These are phyloP conservation scores for Coluber constrictor DNA, from an alignment of 2,797 vertebrate species.

Conservation along the genomic window DNA sequence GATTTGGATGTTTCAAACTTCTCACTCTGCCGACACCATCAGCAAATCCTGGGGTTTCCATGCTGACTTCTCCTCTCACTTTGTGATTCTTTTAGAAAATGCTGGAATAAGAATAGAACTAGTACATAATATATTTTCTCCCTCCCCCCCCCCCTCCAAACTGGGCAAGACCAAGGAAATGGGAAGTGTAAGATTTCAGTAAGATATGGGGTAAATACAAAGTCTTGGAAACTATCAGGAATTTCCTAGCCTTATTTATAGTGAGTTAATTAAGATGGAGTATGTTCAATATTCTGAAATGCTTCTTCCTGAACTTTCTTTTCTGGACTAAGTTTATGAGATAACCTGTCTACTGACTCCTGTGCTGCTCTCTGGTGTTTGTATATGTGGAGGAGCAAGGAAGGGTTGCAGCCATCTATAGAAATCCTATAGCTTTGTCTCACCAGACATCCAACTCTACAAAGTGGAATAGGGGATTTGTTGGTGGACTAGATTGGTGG, in stretches of 20 bases:
- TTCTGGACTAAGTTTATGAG: background rate
- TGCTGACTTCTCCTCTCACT: background rate
- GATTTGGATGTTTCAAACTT: background rate
- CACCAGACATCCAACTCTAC: background rate
- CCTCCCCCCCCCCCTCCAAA: background rate
- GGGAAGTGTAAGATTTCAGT: background rate
- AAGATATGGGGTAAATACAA: background rate
- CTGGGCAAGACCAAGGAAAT: background rate
- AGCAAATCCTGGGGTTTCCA: background rate
- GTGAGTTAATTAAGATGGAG: background rate
- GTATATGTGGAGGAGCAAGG: background rate
- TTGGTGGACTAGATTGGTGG: background rate
- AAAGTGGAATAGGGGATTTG: background rate
- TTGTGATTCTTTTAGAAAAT: background rate
- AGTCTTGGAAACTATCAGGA: background rate
- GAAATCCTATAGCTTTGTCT: background rate
- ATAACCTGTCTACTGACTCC: background rate
- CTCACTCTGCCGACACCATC: background rate
- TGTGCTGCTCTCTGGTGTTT: background rate
- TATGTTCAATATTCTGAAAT: background rate
- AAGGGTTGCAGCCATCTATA: background rate
- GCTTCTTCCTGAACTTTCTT: background rate
- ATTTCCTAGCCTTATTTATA: background rate
- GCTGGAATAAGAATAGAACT: background rate
- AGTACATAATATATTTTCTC: background rate